A percentile compares a stretch with the other conserved stretches of the same genome.
Evolutionary conservation across 2,797 vertebrate genomes (phyloP).

Genomic region (Antennarius maculatus): DNA sequence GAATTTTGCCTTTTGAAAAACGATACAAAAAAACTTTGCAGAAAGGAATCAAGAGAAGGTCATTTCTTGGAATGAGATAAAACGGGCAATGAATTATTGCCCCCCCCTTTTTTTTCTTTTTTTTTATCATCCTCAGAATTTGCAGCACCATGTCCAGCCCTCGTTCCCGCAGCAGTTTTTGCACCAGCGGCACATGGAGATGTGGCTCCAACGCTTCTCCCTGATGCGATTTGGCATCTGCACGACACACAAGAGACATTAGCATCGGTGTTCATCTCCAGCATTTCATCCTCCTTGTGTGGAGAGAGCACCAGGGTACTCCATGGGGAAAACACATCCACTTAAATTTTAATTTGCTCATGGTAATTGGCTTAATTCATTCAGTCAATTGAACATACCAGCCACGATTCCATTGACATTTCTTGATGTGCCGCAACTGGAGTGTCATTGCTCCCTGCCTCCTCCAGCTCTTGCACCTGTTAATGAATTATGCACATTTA

Average conservation of each 20-base stretch:
- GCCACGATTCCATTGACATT: constrained; percentile 65
- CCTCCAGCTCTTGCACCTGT: constrained; percentile 69
- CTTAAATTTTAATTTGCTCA: constrained; percentile 71
- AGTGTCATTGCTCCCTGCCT: constrained; percentile 73
- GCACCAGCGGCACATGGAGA: constrained; percentile 84
- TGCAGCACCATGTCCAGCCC: constrained; percentile 84
- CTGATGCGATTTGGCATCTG: constrained; percentile 69
- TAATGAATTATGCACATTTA: constrained; percentile 67
- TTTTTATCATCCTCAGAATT: constrained; percentile 60
- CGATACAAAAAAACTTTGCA: constrained; percentile 23
- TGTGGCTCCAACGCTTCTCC: constrained; percentile 77
- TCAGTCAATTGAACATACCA: constrained; percentile 74
- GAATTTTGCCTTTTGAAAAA: constrained; percentile 42
- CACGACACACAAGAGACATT: constrained; percentile 26
- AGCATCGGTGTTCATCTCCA: constrained; percentile 35
- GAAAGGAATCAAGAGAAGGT: constrained; percentile 22
- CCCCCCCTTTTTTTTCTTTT: no score
- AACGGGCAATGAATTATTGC: constrained; percentile 53
- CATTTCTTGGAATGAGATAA: not conserved
- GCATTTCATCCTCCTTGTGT: constrained; percentile 35
- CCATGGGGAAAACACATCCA: constrained; percentile 61
- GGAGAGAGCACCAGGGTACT: constrained; percentile 27
- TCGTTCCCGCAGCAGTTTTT: constrained; percentile 81
- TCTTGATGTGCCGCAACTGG: constrained; percentile 71
- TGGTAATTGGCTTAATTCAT: constrained; percentile 74